Evolutionary conservation across 1,140 invertebrate species (phyloP).

Genomic region (Saccostrea glomerata): DNA sequence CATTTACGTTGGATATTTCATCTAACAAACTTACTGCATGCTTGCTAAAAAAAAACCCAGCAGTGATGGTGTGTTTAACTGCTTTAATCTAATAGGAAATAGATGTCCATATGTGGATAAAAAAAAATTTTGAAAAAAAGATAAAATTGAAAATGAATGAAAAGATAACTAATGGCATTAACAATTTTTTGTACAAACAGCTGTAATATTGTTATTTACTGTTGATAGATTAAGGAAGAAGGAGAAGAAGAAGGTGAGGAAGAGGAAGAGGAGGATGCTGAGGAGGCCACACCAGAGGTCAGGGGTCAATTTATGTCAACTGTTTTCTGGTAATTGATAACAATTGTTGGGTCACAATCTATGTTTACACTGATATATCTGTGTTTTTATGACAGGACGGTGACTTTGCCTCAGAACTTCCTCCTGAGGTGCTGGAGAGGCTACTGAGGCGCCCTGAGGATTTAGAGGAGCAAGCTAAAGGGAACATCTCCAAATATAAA

Average conservation of each 20-base stretch:
- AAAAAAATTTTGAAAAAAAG: too few relatives aligned
- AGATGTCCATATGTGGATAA: too few relatives aligned
- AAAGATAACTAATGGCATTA: too few relatives aligned
- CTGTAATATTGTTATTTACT: background rate
- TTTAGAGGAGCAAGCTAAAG: conserved; percentile 68
- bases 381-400: conserved; percentile 60
- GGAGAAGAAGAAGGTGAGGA: conserved; percentile 73
- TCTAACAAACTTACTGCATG: too few relatives aligned
- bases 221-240: conserved; percentile 64
- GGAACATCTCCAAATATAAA: conserved; percentile 73
- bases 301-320: background rate
- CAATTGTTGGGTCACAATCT: background rate
- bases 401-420: conserved; percentile 66
- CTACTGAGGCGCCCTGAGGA: conserved; percentile 76
- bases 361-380: background rate
- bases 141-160: too few relatives aligned
- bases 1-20: too few relatives aligned
- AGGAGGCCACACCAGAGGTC: conserved; percentile 68
- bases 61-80: too few relatives aligned
- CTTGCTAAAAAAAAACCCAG: too few relatives aligned
- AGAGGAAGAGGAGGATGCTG: conserved; percentile 75
- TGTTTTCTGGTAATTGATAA: background rate
- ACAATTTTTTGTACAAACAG: too few relatives aligned
- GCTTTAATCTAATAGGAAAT: too few relatives aligned
- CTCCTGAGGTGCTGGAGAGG: conserved; percentile 71